Evolutionary conservation across 2,113 vertebrate species (phyloP).

Genomic region (Callionymus lyra): DNA sequence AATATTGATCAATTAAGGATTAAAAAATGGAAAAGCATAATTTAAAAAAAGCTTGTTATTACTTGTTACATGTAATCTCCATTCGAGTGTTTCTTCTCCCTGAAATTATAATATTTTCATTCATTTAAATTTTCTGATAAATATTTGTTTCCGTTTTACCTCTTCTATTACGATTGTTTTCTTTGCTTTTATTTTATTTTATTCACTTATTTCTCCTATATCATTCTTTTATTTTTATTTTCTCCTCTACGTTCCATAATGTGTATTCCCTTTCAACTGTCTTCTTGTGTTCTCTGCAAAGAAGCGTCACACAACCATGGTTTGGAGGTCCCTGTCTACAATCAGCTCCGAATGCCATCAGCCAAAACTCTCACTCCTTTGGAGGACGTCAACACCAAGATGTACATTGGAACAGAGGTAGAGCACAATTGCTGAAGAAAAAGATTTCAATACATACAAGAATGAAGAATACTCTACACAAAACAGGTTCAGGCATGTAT

Average conservation of each 20-base stretch:
- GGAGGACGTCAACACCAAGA: slow-evolving; percentile 68
- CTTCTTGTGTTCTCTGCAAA: slow-evolving; percentile 23
- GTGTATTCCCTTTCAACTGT: too few relatives aligned
- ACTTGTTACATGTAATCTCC: too few relatives aligned
- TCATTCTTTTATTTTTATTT: neutral
- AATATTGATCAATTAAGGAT: too few relatives aligned
- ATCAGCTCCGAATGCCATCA: slow-evolving; percentile 50
- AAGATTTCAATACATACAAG: neutral
- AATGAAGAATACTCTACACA: too few relatives aligned
- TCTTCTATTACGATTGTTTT: too few relatives aligned
- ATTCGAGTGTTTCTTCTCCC: too few relatives aligned
- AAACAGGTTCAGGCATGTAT: too few relatives aligned
- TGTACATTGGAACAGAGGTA: slow-evolving; percentile 84
- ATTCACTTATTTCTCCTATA: neutral
- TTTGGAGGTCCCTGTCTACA: slow-evolving; percentile 32
- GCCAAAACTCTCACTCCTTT: slow-evolving; percentile 51
- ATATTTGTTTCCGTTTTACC: neutral
- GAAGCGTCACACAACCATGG: slow-evolving; percentile 24
- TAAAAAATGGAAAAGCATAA: too few relatives aligned
- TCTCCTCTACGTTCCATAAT: too few relatives aligned
- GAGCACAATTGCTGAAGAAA: slow-evolving; percentile 17
- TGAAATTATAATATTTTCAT: too few relatives aligned
- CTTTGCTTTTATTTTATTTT: neutral
- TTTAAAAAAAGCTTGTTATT: too few relatives aligned
- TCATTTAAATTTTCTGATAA: neutral